phyloP scores from a whole-genome alignment of 2,888 invertebrate species.

The Perithous albicinctus region DNA sequence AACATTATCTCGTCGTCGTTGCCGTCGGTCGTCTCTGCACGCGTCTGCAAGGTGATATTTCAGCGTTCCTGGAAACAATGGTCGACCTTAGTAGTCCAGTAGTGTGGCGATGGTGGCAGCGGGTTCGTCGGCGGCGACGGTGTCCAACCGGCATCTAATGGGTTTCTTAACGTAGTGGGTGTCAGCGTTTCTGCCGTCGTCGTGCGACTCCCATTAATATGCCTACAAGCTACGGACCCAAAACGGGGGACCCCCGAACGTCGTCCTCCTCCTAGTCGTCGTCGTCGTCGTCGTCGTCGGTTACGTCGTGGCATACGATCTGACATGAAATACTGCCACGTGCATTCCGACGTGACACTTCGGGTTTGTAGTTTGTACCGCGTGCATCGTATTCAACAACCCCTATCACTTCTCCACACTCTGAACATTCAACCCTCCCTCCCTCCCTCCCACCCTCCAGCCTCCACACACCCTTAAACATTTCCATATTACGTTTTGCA shows the following conservation, averaged over 20 bases:
- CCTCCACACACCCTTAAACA: constrained; percentile 36
- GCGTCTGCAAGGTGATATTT: constrained; percentile 53
- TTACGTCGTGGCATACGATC: constrained; percentile 62
- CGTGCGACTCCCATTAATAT: constrained; percentile 76
- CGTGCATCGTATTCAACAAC: constrained; percentile 57
- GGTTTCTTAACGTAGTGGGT: constrained; percentile 77
- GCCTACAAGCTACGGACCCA: constrained; percentile 68
- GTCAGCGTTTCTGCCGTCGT: constrained; percentile 73
- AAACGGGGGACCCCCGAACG: constrained; percentile 28
- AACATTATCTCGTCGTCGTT: constrained; percentile 53
- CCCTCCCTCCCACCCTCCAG: background rate
- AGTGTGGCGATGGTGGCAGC: constrained; percentile 25
- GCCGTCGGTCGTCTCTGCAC: constrained; percentile 31
- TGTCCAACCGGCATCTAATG: constrained; percentile 75
- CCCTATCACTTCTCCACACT: constrained; percentile 44
- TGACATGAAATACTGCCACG: constrained; percentile 79
- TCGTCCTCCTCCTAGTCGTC: constrained; percentile 56
- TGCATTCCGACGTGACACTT: constrained; percentile 78
- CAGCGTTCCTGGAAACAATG: constrained; percentile 68
- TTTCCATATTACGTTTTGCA: constrained; percentile 68
- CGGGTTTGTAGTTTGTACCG: constrained; percentile 57
- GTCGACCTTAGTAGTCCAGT: constrained; percentile 72
- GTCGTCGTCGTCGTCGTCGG: constrained; percentile 61
- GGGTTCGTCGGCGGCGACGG: constrained; percentile 56
- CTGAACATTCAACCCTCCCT: background rate